Evolutionary conservation across 2,888 invertebrate genomes (phyloP), one percentile per base, ranked within the genome.

Genomic region (Coelopa pilipes): DNA sequence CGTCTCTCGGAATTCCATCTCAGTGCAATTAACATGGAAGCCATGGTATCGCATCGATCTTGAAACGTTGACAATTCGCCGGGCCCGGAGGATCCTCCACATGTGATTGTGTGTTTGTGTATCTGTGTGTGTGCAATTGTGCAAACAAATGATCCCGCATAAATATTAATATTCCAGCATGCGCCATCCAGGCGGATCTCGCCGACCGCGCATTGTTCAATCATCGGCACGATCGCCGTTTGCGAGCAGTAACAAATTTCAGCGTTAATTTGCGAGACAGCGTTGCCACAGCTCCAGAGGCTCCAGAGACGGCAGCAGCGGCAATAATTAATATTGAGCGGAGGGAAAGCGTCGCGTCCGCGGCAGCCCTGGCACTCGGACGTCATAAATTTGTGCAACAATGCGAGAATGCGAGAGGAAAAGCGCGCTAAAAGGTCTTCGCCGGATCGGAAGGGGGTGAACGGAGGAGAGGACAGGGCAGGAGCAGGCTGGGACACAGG

Each of bases 131-230:
- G 57, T 47, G 59, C 21, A 47, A 69, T 47, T 45, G 69, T 59
- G 59, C 69, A 70, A 70, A 70, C 24, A 70, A 70, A 70, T 70
- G 50, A 70, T 70, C 59, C 59, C 70, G 70, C 70, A 70, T 70
- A 70, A 70, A 60, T 60, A 70, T 70, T 70, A 49, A 69, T 55
- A 60, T 21, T 60, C n/a, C 50, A 47, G 69, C 70, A 70, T 70
- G 70, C 60, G 70, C n/a, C 60, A 19, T 15, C 60, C 9, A 9
- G 21, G 5, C 24, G 60, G 34, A 69, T 69, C 45, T 60, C 60
- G 60, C 49, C 60, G 47, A 60, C 60, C 60, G 59, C 47, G 47
- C 60, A 70, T 70, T 59, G 59, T 59, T 70, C 49, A 59, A 59
- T 70, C 70, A 70, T 70, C 60, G 60, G 24, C 24, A 49, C 60